These are phyloP conservation scores for Sebastes steindachneri DNA, from an alignment of 2,797 vertebrate species.

Conservation along the genomic window DNA sequence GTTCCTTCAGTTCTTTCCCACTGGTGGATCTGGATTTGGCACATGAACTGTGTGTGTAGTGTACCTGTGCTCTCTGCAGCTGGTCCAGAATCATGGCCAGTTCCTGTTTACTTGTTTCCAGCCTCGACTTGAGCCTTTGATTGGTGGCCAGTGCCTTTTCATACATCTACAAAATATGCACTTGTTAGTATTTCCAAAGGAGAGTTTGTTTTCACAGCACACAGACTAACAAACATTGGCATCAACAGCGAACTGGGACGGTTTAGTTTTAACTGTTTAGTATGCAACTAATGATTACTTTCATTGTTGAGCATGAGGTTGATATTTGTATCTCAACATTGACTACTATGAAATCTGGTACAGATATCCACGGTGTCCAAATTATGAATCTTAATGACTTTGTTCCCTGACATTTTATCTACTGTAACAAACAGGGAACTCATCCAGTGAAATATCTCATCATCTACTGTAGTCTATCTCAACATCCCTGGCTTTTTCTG, in stretches of 20 bases:
- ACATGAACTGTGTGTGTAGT: background rate
- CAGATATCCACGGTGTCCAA: background rate
- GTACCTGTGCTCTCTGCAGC: slow-evolving; percentile 90
- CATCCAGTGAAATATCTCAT: too few relatives aligned
- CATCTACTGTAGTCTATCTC: too few relatives aligned
- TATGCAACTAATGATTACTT: background rate
- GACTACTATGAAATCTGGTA: background rate
- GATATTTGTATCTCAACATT: background rate
- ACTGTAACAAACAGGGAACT: background rate
- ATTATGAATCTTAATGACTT: background rate
- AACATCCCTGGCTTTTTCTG: background rate
- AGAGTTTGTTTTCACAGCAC: background rate
- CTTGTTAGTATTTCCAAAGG: background rate
- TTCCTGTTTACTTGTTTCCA: slow-evolving; percentile 90
- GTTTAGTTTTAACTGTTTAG: background rate
- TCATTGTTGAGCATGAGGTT: background rate
- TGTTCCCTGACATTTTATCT: background rate
- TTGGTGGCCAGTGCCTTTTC: slow-evolving; percentile 92
- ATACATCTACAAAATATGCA: slow-evolving; percentile 84
- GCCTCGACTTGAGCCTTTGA: slow-evolving; percentile 90
- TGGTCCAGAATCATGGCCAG: slow-evolving; percentile 87
- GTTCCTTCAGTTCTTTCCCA: background rate
- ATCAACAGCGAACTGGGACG: background rate
- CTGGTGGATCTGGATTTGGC: background rate
- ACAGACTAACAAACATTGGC: background rate